A percentile compares a stretch with the other conserved stretches of the same genome.
These are phyloP conservation scores for Varanus salvator DNA, from an alignment of 2,113 vertebrate genomes.

Conservation along the genomic window DNA sequence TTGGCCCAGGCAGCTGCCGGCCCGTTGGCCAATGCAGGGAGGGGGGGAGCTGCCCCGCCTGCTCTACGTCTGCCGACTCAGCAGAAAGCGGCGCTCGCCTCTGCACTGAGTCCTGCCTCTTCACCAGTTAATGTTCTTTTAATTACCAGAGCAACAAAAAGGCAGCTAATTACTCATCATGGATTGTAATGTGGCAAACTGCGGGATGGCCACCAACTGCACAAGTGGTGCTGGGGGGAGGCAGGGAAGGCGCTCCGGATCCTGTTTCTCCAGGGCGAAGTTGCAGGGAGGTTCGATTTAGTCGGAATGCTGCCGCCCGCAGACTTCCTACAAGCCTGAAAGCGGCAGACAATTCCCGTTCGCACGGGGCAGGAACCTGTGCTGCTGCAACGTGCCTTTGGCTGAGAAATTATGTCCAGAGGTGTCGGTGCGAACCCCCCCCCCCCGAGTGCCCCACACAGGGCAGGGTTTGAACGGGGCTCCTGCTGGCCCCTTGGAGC, in stretches of 20 bases:
- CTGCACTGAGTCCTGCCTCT: not conserved
- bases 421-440: not conserved
- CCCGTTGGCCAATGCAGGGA: no score
- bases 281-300: not conserved
- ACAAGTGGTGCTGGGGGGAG: fast-evolving
- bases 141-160: conserved; percentile 57
- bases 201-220: not conserved
- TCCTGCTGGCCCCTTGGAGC: not conserved
- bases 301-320: not conserved
- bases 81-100: conserved; percentile 38
- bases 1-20: not conserved
- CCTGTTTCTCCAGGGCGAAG: not conserved
- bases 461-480: not conserved
- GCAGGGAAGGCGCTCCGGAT: not conserved
- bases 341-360: not conserved
- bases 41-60: no score
- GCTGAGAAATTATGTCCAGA: not conserved
- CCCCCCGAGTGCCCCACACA: not conserved
- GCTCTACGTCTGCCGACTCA: conserved; percentile 27
- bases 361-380: not conserved
- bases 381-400: not conserved
- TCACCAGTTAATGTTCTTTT: conserved; percentile 66
- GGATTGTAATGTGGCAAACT: not conserved
- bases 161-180: conserved; percentile 36
- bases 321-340: not conserved